Conservation (phyloP, 2,888 invertebrate genomes). For the Unio pictorum region DNA sequence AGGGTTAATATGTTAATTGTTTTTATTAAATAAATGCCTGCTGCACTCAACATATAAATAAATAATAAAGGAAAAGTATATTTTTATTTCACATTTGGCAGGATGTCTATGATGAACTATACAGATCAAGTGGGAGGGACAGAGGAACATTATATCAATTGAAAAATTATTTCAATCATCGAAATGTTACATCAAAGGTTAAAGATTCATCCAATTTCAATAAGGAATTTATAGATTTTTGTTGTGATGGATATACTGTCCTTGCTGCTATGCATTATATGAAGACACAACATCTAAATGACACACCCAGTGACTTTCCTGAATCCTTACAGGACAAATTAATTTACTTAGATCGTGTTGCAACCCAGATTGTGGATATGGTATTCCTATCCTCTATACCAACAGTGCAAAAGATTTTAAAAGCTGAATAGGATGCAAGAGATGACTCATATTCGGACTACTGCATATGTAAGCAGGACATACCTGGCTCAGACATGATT, state of each 20-base stretch:
- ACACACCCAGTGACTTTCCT: constrained; percentile 10
- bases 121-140: constrained; percentile 13
- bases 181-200: constrained; percentile 22
- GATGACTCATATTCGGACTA: neutral
- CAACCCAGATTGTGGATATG: constrained; percentile 15
- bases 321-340: constrained; percentile 2
- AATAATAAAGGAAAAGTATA: no score
- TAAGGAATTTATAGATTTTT: constrained; percentile 23
- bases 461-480: constrained; percentile 13
- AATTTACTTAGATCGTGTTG: constrained; percentile 3
- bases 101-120: constrained; percentile 22
- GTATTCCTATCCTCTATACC: constrained; percentile 12
- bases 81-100: constrained; percentile 5
- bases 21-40: no score
- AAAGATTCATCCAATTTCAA: constrained; percentile 24
- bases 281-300: neutral
- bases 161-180: constrained; percentile 26
- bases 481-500: constrained; percentile 9
- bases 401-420: constrained; percentile 6
- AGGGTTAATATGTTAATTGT: no score
- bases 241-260: constrained; percentile 14
- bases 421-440: neutral
- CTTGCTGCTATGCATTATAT: constrained; percentile 15
- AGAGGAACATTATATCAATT: constrained; percentile 23
- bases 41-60: no score